Evolutionary conservation across 2,797 vertebrate genomes (phyloP).

Genomic region (Phoebastria nigripes): DNA sequence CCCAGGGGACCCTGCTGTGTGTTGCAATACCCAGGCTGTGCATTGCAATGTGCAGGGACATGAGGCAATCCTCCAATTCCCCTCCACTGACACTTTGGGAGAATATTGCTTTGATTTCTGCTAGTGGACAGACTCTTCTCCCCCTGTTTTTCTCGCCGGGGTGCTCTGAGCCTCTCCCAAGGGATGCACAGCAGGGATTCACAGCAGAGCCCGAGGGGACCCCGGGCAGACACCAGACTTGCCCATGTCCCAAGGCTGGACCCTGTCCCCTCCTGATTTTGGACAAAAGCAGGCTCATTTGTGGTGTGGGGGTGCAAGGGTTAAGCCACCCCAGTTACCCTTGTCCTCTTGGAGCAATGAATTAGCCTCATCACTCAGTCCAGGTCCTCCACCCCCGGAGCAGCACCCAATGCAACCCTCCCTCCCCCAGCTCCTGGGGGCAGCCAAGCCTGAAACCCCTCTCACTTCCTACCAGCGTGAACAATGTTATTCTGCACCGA

Average conservation of each 20-base stretch:
- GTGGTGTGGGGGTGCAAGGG: background rate
- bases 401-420: background rate
- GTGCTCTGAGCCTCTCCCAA: background rate
- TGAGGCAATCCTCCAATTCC: background rate
- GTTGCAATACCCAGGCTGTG: background rate
- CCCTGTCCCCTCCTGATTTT: background rate
- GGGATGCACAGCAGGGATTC: fast-evolving
- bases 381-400: background rate
- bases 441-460: conserved; percentile 42
- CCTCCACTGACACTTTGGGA: background rate
- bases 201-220: background rate
- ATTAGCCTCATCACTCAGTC: background rate
- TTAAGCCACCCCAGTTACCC: background rate
- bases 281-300: background rate
- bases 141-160: background rate
- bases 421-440: background rate
- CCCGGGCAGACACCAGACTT: background rate
- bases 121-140: background rate
- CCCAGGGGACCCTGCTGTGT: background rate
- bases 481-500: background rate
- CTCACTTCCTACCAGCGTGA: background rate
- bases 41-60: fast-evolving
- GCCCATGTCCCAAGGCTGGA: fast-evolving
- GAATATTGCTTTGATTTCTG: background rate
- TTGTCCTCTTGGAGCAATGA: background rate